Percentiles rank a stretch among this genome's conserved stretches.
phyloP scores from a whole-genome alignment of 2,888 invertebrate species.

The Stictocephala bisonia region DNA sequence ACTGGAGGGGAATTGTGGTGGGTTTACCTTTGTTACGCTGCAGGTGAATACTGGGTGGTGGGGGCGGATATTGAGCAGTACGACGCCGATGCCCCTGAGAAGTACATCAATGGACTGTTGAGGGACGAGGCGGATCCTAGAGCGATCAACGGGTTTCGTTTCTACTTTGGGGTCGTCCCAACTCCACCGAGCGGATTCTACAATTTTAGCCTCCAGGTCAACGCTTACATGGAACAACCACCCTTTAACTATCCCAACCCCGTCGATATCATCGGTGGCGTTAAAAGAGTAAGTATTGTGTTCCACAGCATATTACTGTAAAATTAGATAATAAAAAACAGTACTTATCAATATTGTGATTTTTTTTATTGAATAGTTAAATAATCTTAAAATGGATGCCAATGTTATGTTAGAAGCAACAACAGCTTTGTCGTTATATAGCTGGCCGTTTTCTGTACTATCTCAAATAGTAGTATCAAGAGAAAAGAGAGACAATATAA shows the following conservation, averaged over 20 bases:
- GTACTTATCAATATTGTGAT: too few species aligned
- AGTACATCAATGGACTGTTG: conserved; percentile 83
- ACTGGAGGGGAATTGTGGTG: too few species aligned
- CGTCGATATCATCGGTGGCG: conserved; percentile 75
- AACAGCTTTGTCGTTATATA: too few species aligned
- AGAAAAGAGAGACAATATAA: too few species aligned
- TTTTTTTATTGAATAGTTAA: neutral
- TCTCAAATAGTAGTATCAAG: too few species aligned
- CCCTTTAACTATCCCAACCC: conserved; percentile 92
- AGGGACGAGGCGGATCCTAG: conserved; percentile 71
- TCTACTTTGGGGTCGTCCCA: conserved; percentile 86
- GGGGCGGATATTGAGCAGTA: conserved; percentile 93
- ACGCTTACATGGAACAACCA: conserved; percentile 83
- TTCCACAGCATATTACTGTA: neutral
- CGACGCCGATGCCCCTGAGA: conserved; percentile 78
- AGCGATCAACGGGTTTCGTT: conserved; percentile 78
- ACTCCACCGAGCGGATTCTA: conserved; percentile 68
- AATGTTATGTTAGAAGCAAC: too few species aligned
- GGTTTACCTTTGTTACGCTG: too few species aligned
- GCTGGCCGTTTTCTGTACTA: too few species aligned
- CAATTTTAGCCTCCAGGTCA: conserved; percentile 75
- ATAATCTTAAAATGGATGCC: neutral
- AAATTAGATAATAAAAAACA: too few species aligned
- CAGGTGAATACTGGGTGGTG: conserved; percentile 94
- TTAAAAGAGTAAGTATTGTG: conserved; percentile 73